Evolutionary conservation across 2,113 vertebrate genomes (phyloP).

Genomic region (Ploceus nigricollis): DNA sequence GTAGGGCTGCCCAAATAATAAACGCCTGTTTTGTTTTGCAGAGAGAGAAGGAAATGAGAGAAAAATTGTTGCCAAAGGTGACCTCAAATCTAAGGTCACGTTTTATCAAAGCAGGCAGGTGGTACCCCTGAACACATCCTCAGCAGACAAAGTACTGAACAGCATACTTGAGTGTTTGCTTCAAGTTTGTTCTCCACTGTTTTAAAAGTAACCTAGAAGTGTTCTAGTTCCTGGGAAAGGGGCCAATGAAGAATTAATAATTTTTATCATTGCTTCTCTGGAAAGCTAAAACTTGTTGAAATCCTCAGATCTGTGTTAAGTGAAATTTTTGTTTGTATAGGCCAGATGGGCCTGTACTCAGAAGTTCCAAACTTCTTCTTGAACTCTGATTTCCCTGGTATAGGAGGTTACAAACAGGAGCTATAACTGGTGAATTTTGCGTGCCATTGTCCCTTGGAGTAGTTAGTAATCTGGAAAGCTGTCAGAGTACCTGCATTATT

Average conservation of each 20-base stretch:
- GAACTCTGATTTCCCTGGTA: not conserved
- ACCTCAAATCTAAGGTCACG: not conserved
- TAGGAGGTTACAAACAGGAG: not conserved
- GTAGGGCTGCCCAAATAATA: not conserved
- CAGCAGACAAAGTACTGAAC: not conserved
- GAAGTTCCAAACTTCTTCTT: not conserved
- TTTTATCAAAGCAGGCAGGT: not conserved
- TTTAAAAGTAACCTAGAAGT: not conserved
- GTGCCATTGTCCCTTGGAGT: not conserved
- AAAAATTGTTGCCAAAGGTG: not conserved
- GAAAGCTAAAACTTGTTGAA: not conserved
- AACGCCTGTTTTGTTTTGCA: not conserved
- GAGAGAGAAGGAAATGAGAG: not conserved
- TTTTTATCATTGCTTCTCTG: not conserved
- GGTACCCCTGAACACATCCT: not conserved
- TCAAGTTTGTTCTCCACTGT: not conserved
- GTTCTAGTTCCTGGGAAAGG: not conserved
- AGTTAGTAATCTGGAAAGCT: not conserved
- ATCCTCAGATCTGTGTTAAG: not conserved
- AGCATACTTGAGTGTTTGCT: not conserved
- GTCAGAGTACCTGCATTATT: not conserved
- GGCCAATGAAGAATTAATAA: fast-evolving
- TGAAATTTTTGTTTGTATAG: not conserved
- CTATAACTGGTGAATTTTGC: not conserved
- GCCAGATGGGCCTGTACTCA: too few species aligned